These are phyloP conservation scores for Ceyx cyanopectus DNA, from an alignment of 2,113 vertebrate species.

Conservation along the genomic window DNA sequence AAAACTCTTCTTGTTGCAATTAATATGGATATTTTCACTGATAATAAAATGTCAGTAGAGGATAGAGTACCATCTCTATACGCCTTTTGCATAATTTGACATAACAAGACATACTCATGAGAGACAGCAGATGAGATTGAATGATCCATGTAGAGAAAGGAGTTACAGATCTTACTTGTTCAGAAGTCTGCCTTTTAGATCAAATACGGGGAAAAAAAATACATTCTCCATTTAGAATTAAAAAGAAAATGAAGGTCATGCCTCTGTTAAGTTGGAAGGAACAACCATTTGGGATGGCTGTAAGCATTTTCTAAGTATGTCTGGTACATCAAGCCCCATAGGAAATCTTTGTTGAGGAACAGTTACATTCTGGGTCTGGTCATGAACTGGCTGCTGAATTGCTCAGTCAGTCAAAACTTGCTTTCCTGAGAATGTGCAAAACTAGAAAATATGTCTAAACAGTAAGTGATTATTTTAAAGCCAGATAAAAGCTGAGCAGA, in stretches of 20 bases:
- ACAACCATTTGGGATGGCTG: not conserved
- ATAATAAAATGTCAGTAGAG: not conserved
- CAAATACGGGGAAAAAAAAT: not conserved
- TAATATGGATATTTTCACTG: not conserved
- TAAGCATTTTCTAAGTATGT: not conserved
- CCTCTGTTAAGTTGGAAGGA: not conserved
- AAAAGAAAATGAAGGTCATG: not conserved
- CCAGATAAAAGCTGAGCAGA: not conserved
- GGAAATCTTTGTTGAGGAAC: not conserved
- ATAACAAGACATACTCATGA: not conserved
- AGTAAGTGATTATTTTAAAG: not conserved
- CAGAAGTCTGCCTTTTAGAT: not conserved
- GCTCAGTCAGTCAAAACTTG: not conserved
- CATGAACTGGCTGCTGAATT: not conserved
- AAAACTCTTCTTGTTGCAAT: not conserved
- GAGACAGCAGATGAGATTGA: not conserved
- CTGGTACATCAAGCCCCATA: not conserved
- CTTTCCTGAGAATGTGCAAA: not conserved
- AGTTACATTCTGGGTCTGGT: not conserved
- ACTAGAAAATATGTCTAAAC: not conserved
- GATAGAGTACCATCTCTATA: not conserved
- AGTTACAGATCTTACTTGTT: not conserved
- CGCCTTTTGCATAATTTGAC: not conserved
- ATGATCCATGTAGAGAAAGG: fast-evolving
- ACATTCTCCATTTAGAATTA: not conserved